Evolutionary conservation across 2,113 vertebrate genomes (phyloP).

Genomic region (Coregonus clupeaformis): DNA sequence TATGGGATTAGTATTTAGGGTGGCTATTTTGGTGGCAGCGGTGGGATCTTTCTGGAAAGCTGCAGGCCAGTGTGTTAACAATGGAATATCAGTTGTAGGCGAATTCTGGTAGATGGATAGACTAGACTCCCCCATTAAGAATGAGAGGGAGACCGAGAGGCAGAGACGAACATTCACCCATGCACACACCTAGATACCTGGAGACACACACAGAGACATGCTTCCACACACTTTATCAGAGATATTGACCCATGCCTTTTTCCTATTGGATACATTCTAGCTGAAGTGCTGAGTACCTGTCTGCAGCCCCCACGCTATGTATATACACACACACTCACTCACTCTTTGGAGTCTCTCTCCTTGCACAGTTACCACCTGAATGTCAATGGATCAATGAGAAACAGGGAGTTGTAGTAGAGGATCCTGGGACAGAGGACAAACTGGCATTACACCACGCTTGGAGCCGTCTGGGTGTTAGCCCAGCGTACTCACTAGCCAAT

Average conservation of each 20-base stretch:
- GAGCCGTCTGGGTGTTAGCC: too few relatives aligned
- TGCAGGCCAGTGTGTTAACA: too few relatives aligned
- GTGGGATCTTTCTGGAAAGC: too few relatives aligned
- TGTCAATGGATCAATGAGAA: slow-evolving; percentile 30
- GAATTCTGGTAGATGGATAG: slow-evolving; percentile 33
- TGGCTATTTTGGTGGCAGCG: slow-evolving; percentile 12
- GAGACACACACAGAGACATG: not conserved
- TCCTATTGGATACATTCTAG: too few relatives aligned
- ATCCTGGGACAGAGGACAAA: not conserved
- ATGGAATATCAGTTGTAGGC: too few relatives aligned
- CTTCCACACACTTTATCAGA: not conserved
- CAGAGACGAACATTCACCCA: slow-evolving; percentile 11
- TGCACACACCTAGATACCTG: too few relatives aligned
- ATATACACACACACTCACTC: not conserved
- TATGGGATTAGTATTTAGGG: slow-evolving; percentile 38
- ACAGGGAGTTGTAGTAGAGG: slow-evolving; percentile 25
- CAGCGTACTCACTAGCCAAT: not conserved
- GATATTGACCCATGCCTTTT: not conserved
- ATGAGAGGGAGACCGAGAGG: slow-evolving; percentile 26
- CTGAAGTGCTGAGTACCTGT: not conserved
- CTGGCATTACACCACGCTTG: too few relatives aligned
- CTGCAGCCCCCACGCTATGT: not conserved
- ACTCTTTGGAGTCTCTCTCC: slow-evolving; percentile 6
- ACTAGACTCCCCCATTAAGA: not conserved
- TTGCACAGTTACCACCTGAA: slow-evolving; percentile 49